phyloP scores from a whole-genome alignment of 2,888 invertebrate genomes.

The Ischnura elegans region DNA sequence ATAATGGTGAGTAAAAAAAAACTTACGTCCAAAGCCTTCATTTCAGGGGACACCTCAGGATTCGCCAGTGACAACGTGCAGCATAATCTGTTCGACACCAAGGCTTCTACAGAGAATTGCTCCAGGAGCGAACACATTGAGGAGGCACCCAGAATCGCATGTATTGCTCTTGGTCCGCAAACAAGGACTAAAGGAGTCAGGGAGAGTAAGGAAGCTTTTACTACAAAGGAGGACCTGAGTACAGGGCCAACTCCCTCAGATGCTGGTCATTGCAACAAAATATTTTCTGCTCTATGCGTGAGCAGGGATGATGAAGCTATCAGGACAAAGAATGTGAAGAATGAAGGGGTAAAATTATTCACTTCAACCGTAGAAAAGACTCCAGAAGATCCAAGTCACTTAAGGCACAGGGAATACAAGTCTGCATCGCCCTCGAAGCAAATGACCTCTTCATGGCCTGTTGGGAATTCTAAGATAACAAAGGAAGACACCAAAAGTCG shows the following conservation, averaged over 20 bases:
- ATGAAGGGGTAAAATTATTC: not conserved
- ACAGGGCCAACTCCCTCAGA: not conserved
- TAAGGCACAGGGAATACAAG: not conserved
- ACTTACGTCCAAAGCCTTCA: conserved; percentile 57
- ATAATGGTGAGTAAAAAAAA: conserved; percentile 49
- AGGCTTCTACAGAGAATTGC: conserved; percentile 23
- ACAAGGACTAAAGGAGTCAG: not conserved
- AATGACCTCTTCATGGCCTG: not conserved
- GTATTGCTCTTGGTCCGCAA: conserved; percentile 27
- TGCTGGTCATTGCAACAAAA: not conserved
- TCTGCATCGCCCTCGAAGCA: not conserved
- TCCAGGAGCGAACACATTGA: not conserved
- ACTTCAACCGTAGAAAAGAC: not conserved
- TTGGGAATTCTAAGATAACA: not conserved
- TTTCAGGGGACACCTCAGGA: conserved; percentile 53
- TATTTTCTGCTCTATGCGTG: not conserved
- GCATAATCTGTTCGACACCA: conserved; percentile 41
- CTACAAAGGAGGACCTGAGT: not conserved
- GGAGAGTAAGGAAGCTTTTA: not conserved
- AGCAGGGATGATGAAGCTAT: not conserved
- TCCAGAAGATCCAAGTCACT: not conserved
- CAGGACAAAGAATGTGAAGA: not conserved
- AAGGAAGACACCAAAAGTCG: not conserved
- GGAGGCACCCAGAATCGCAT: not conserved
- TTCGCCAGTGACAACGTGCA: conserved; percentile 34